Base-by-base conservation (phyloP, 2,888 invertebrate species). In the Thecocarcelia acutangulata region DNA sequence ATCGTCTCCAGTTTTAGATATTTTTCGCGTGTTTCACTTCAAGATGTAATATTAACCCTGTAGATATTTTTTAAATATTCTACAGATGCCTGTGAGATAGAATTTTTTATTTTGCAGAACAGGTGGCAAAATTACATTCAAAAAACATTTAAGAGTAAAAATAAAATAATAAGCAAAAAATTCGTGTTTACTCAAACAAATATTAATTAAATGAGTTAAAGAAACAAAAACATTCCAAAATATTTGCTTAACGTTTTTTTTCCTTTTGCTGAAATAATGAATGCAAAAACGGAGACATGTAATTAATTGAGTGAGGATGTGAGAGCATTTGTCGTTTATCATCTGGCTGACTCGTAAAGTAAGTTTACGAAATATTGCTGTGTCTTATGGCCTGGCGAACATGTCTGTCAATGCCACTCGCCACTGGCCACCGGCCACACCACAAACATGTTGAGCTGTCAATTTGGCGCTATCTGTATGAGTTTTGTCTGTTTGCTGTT, bases 381-480 rank as follows among this genome's bases (percentile, higher is more conserved):
- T 15, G 42, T 15, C 6, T 40, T 19, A 42, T 12, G 64, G 77
- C 9, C 11, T 50, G 33, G 15, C 17, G 24, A 56, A 12, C 42
- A 56, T 46, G 59, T 50, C 81, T 81, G 77, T 58, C 64, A 78
- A 6, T 74, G 64, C 15, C 81, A 81, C 63, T 82, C 28, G 48
- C 64, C 42, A 24, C n/a, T 59, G 9, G 9, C 33, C 73, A 56
- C 1, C 50, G 63, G 64, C 58, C 52, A 72, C 50, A 58, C 58
- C 48, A 69, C 69, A 52, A 73, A 68, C 69, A 82, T 82, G 64
- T 74, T 69, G 21, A 77, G 69, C 52, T 82, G 77, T 82, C 77
- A 82, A 74, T 82, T 74, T 77, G 73, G 69, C 69, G 69, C 73
- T 77, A 58, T 52, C 50, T 40, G 42, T 50, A 50, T 42, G 58